A percentile compares a stretch with the other conserved stretches of the same genome.
Conservation (phyloP, 1,140 invertebrate species). For the Diachasma alloeum region DNA sequence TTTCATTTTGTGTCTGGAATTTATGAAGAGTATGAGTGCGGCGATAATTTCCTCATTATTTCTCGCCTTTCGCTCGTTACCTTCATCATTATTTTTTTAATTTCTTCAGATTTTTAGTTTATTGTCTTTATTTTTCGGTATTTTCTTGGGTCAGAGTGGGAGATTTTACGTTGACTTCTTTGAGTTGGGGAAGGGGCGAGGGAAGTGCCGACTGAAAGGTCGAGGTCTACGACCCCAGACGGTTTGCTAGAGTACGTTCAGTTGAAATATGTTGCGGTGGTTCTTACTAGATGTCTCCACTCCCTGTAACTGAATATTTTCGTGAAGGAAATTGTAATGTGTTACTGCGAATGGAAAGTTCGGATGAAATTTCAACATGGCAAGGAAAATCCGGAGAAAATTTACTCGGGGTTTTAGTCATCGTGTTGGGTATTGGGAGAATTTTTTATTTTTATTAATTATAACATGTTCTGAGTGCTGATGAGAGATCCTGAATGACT, state of each 20-base stretch:
- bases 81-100: background rate
- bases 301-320: constrained; percentile 10
- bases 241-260: background rate
- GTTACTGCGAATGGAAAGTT: background rate
- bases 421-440: too few relatives aligned
- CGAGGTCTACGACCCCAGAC: constrained; percentile 1
- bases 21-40: background rate
- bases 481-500: too few relatives aligned
- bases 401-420: too few relatives aligned
- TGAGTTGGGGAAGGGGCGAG: constrained; percentile 3
- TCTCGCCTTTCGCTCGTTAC: background rate
- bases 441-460: background rate
- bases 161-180: background rate
- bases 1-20: constrained; percentile 8
- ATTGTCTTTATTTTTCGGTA: background rate
- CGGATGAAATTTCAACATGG: too few relatives aligned
- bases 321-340: background rate
- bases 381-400: too few relatives aligned
- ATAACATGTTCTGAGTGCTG: too few relatives aligned
- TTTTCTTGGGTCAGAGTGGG: background rate
- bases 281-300: constrained; percentile 48
- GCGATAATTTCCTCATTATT: background rate
- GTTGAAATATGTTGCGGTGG: constrained; percentile 32
- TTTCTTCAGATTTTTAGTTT: too few relatives aligned
- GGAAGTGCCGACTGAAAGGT: background rate